Base-by-base conservation (phyloP, 2,888 invertebrate genomes). In the Hirtodrosophila duncani region DNA sequence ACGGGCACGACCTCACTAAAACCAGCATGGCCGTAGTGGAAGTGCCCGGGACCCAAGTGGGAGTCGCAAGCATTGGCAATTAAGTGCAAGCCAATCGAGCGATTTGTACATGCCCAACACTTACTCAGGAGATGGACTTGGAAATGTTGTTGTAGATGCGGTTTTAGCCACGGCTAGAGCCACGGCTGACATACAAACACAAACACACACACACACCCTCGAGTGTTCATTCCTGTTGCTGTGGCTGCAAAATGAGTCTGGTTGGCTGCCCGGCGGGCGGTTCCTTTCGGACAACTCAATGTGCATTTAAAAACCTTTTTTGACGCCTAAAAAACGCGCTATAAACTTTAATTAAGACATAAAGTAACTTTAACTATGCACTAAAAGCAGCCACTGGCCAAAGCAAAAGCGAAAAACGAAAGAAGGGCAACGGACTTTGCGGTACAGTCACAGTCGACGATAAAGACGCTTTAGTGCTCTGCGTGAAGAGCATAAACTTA, bases 261-360 rank as follows among this genome's bases (percentile, higher is more conserved):
- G 27, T 37, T 30, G 21, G 26, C 31, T 27, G 43, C 52, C 41
- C 53, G 58, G 30, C 66, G 50, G 65, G 52, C 51, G 53, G 34
- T 38, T 69, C 53, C 49, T 53, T 53, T 61, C 24, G 75, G 33
- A 70, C 45, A 48, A 66, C 61, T 33, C 74, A 66, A 46, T 51
- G 63, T 24, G 46, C 67, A 59, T 52, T 58, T 29, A 42, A 34
- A 52, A 44, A 49, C 56, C 61, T 79, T 60, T 68, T 71, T 78
- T 79, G 81, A 78, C 78, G 78, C 78, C 81, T 79, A 77, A 60
- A 55, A 63, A 56, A 69, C 56, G 71, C 46, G 63, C 74, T 67
- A 72, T 84, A 72, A 81, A 82, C 72, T 70, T 82, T 83, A 83
- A 83, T 83, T 82, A 83, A 83, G 84, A 84, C 84, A 82, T 83